Base-by-base conservation (phyloP, 2,113 vertebrate genomes). In the Aegotheles bennettii region DNA sequence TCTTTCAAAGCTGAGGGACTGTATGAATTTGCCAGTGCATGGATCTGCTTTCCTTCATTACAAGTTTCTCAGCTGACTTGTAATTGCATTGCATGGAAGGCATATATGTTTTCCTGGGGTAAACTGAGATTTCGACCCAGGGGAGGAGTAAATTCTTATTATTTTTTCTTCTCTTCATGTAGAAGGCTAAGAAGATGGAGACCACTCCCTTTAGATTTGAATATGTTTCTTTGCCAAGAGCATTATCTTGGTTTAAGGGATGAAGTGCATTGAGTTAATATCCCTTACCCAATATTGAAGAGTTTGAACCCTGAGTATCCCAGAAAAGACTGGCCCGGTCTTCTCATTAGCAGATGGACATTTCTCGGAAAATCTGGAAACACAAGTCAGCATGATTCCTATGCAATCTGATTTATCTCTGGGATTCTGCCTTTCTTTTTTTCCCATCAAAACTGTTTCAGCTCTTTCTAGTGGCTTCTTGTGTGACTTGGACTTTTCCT, bases 11-110 rank as follows among this genome's bases (percentile, higher is more conserved):
- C 96, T 75, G 69, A 96, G 95, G 96, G 96, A 97, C 95, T 91
- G n/a, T 10, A 4, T 29, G 51, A 89, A 74, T 89, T 97, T 90
- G 73, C 92, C 90, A 65, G 16, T 83, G 87, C 81, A 96, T 94
- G 81, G 94, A 96, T 96, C 96, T 97, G 95, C 70, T 97, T 97
- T 95, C 90, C 67, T 93, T 97, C 93, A 94, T 94, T 95, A 85
- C 73, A 89, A 59, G 76, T 95, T 96, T 97, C 94, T 93, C 94
- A 93, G 73, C 90, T 96, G 95, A 91, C 87, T 93, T 84, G 76
- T 93, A 96, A 95, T 97, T 94, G 84, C 63, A 42, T 60, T 84
- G 54, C 61, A 64, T 87, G 81, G 50, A 95, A 95, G 51, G 29
- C 65, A 71, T 81, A 74, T 87, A 65, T 77, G 63, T 80, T 95